phyloP scores from a whole-genome alignment of 2,797 vertebrate species.

The Bradypodion pumilum region DNA sequence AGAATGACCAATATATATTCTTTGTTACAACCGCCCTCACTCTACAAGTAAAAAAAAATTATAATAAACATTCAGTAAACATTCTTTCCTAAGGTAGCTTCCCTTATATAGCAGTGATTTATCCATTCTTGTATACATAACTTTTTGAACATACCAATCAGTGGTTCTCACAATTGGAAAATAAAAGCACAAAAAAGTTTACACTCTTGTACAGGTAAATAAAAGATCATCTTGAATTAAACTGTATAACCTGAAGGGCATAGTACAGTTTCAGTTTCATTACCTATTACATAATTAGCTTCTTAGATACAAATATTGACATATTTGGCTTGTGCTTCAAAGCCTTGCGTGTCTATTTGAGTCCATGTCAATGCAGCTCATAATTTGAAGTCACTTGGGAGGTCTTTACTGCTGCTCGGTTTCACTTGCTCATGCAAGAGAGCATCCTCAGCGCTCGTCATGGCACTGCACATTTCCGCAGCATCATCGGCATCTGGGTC shows the following conservation, averaged over 20 bases:
- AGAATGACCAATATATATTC: constrained; percentile 93
- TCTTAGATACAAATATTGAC: constrained; percentile 99
- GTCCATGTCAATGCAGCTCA: constrained; percentile 80
- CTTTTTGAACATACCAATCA: constrained; percentile 99
- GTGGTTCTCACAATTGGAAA: constrained; percentile 99
- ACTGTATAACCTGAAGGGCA: constrained; percentile 89
- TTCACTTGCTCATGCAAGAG: constrained; percentile 85
- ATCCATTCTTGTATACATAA: constrained; percentile 95
- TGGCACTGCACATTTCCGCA: constrained; percentile 82
- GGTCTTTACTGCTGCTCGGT: constrained; percentile 89
- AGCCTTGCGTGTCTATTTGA: constrained; percentile 86
- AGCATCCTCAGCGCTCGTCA: constrained; percentile 82
- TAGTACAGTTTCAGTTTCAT: constrained; percentile 88
- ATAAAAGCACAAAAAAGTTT: constrained; percentile 94
- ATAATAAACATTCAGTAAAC: constrained; percentile 96
- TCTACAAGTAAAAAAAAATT: constrained; percentile 85
- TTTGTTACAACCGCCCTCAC: constrained; percentile 88
- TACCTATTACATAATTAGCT: constrained; percentile 93
- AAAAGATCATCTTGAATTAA: constrained; percentile 90
- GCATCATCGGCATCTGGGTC: constrained; percentile 89
- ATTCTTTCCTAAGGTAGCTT: constrained; percentile 96
- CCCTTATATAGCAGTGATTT: constrained; percentile 97
- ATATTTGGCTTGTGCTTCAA: constrained; percentile 93
- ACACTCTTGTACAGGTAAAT: constrained; percentile 99
- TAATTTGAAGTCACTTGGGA: constrained; percentile 90